Conservation (phyloP, 2,113 vertebrate species). For the Acanthisitta chloris region DNA sequence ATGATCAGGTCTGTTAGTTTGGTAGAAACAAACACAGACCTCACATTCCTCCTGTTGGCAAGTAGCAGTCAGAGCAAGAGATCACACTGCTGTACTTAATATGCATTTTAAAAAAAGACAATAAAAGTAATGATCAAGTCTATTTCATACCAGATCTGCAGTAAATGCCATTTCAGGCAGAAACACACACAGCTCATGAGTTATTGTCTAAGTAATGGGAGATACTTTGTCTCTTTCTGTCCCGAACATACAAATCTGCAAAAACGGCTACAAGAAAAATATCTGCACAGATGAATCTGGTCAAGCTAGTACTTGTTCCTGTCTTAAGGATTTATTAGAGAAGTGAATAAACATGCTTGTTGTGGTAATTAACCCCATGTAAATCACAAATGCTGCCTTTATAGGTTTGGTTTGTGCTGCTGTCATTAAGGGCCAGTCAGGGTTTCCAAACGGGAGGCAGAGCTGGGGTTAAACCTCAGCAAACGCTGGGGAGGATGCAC, state of each 20-base stretch:
- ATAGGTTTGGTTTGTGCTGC: constrained; percentile 1
- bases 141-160: not conserved
- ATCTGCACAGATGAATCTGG: not conserved
- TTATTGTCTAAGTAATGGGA: not conserved
- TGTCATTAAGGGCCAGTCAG: constrained; percentile 5
- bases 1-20: not conserved
- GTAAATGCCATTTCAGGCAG: not conserved
- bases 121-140: not conserved
- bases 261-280: not conserved
- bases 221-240: not conserved
- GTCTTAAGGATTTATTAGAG: constrained; percentile 47
- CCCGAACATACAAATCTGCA: not conserved
- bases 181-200: not conserved
- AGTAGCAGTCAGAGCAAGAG: not conserved
- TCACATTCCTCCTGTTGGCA: not conserved
- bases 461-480: not conserved
- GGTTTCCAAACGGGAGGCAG: constrained; percentile 7
- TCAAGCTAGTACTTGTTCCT: constrained; percentile 47
- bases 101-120: not conserved
- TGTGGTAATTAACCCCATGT: constrained; percentile 43
- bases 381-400: constrained; percentile 30
- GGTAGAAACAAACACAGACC: not conserved
- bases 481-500: not conserved
- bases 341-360: constrained; percentile 51
- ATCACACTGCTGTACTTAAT: not conserved